Evolutionary conservation across 2,113 vertebrate genomes (phyloP).

Genomic region (Cranoglanis bouderius): DNA sequence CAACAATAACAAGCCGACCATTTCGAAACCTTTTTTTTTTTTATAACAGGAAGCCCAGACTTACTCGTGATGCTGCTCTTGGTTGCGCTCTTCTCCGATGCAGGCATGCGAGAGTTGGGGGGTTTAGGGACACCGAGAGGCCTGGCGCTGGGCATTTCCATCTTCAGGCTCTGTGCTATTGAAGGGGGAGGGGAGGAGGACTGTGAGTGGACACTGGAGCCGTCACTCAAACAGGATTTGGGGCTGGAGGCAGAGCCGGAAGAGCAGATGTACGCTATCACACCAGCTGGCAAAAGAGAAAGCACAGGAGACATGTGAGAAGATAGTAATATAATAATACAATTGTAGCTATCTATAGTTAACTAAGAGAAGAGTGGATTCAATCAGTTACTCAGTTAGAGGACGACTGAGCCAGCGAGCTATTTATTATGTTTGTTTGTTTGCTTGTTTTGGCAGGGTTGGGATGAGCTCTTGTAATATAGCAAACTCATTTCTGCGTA

Average conservation of each 20-base stretch:
- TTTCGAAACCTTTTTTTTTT: neutral
- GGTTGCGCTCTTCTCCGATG: conserved; percentile 75
- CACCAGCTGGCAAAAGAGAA: conserved; percentile 77
- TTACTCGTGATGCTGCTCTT: conserved; percentile 90
- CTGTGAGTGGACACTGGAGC: conserved; percentile 82
- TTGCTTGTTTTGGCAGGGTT: too few species aligned
- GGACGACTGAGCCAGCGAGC: neutral
- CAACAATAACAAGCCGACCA: neutral
- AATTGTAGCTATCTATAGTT: neutral
- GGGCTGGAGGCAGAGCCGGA: conserved; percentile 88
- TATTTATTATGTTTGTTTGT: neutral
- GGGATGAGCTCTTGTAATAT: neutral
- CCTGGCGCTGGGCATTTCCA: conserved; percentile 66
- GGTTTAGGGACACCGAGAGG: conserved; percentile 49
- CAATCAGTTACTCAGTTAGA: neutral
- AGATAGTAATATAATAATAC: neutral
- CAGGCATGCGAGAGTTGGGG: conserved; percentile 70
- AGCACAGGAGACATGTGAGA: neutral
- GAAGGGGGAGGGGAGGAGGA: conserved; percentile 81
- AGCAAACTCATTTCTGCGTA: neutral
- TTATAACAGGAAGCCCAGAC: conserved; percentile 47
- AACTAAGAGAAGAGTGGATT: neutral
- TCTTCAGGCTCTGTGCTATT: conserved; percentile 78
- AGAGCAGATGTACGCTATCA: conserved; percentile 94
- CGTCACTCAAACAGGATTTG: conserved; percentile 86